phyloP scores from a whole-genome alignment of 2,797 vertebrate genomes.

The Channallabes apus region DNA sequence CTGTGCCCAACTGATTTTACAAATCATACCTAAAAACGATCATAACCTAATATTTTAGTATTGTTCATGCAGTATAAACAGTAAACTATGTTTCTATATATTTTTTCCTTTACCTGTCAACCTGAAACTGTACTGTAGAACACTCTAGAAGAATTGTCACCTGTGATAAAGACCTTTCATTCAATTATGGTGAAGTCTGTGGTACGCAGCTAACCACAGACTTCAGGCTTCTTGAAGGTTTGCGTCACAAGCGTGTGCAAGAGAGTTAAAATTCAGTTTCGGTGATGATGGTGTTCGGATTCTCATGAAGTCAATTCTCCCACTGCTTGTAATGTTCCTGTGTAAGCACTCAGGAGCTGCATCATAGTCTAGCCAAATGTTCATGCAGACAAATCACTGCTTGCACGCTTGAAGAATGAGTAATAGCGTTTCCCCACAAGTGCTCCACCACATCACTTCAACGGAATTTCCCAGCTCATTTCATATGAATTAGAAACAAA shows the following conservation, averaged over 20 bases:
- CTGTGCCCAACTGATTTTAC: not conserved
- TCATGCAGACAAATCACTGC: slow-evolving; percentile 45
- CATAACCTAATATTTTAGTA: not conserved
- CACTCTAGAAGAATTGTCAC: slow-evolving; percentile 9
- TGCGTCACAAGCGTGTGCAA: slow-evolving; percentile 36
- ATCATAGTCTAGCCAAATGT: slow-evolving; percentile 41
- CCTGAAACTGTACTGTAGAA: slow-evolving; percentile 2
- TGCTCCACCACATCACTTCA: slow-evolving; percentile 61
- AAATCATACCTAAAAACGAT: not conserved
- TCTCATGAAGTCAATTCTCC: slow-evolving; percentile 48
- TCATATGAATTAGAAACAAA: slow-evolving; percentile 50
- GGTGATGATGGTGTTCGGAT: slow-evolving; percentile 8
- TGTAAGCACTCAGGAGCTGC: slow-evolving; percentile 34
- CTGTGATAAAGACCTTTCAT: slow-evolving; percentile 13
- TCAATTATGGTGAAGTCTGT: slow-evolving; percentile 32
- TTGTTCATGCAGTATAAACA: not conserved
- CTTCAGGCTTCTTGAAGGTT: not conserved
- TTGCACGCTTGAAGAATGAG: slow-evolving; percentile 52
- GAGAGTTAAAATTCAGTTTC: not conserved
- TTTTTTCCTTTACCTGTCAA: not conserved
- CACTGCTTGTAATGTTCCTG: slow-evolving; percentile 41
- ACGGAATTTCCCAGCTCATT: slow-evolving; percentile 61
- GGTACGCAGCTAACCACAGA: slow-evolving; percentile 27
- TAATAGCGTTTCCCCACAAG: slow-evolving; percentile 54
- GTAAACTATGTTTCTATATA: not conserved